Evolutionary conservation across 1,140 invertebrate species (phyloP).

Genomic region (Drosophila auraria): DNA sequence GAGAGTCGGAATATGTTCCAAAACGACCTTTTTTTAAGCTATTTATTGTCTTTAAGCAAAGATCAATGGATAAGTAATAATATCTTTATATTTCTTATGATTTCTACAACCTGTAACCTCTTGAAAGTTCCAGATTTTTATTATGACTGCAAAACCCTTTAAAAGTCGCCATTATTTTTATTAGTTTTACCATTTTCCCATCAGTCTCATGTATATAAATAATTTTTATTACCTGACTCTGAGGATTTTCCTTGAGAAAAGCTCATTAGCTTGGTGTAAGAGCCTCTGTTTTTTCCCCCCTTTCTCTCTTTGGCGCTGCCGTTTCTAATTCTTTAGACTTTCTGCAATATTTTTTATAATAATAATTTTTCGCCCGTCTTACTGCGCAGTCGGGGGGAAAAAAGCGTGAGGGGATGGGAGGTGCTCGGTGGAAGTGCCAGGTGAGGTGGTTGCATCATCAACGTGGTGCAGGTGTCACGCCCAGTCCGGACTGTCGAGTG

Average conservation of each 20-base stretch:
- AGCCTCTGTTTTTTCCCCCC: neutral
- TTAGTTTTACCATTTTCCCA: too few relatives aligned
- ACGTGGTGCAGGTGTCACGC: conserved; percentile 64
- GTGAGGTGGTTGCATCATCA: conserved; percentile 45
- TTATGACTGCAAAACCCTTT: too few relatives aligned
- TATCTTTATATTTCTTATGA: too few relatives aligned
- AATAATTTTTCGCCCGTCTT: conserved; percentile 52
- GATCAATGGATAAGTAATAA: neutral
- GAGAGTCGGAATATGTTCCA: neutral
- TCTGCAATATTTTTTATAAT: conserved; percentile 49
- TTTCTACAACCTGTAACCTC: too few relatives aligned
- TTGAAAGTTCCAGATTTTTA: too few relatives aligned
- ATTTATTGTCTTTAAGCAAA: neutral
- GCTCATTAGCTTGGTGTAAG: neutral
- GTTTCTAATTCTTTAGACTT: conserved; percentile 41
- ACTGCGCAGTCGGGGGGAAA: conserved; percentile 1
- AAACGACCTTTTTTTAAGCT: neutral
- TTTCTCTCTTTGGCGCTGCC: neutral
- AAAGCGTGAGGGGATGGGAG: neutral
- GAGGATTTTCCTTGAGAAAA: neutral
- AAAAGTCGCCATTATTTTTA: too few relatives aligned
- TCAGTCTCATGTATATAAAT: too few relatives aligned
- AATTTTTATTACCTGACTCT: neutral
- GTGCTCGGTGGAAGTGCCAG: neutral
- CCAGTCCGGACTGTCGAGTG: conserved; percentile 73